Conservation (phyloP, 2,113 vertebrate genomes). For the Anarrhichthys ocellatus region DNA sequence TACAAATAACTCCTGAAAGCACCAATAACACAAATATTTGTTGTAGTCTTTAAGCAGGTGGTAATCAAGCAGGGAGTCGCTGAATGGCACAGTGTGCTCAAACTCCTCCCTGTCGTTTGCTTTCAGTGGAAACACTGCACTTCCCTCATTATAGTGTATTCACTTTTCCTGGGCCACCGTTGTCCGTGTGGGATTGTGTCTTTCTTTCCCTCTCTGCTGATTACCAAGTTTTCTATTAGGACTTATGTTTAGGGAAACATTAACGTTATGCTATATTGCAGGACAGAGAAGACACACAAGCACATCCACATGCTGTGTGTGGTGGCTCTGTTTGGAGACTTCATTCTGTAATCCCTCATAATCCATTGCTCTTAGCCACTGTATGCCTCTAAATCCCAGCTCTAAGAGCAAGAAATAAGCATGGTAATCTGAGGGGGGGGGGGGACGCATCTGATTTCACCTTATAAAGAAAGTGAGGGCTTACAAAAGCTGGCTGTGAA, state of each 20-base stretch:
- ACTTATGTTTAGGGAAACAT: constrained; percentile 54
- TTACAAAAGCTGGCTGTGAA: constrained; percentile 56
- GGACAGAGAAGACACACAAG: constrained; percentile 51
- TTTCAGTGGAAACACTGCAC: constrained; percentile 38
- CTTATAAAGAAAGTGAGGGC: constrained; percentile 44
- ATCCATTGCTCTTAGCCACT: constrained; percentile 81
- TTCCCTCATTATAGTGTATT: constrained; percentile 52
- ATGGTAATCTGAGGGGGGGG: constrained; percentile 74
- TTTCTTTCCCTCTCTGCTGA: constrained; percentile 48
- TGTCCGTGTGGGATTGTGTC: constrained; percentile 49
- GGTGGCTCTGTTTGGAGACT: constrained; percentile 74
- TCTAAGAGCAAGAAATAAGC: constrained; percentile 74
- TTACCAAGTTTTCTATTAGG: constrained; percentile 57
- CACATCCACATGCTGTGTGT: constrained; percentile 40
- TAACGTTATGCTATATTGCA: constrained; percentile 55
- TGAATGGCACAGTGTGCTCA: constrained; percentile 31
- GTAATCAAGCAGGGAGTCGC: constrained; percentile 46
- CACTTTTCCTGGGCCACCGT: constrained; percentile 37
- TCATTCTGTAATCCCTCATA: constrained; percentile 79
- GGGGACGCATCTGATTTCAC: constrained; percentile 72
- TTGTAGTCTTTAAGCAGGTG: constrained; percentile 50
- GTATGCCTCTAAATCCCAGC: constrained; percentile 77
- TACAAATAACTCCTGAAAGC: constrained; percentile 23
- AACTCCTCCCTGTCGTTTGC: constrained; percentile 58
- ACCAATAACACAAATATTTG: constrained; percentile 35